phyloP scores from a whole-genome alignment of 2,888 invertebrate genomes.

The Baccha elongata region DNA sequence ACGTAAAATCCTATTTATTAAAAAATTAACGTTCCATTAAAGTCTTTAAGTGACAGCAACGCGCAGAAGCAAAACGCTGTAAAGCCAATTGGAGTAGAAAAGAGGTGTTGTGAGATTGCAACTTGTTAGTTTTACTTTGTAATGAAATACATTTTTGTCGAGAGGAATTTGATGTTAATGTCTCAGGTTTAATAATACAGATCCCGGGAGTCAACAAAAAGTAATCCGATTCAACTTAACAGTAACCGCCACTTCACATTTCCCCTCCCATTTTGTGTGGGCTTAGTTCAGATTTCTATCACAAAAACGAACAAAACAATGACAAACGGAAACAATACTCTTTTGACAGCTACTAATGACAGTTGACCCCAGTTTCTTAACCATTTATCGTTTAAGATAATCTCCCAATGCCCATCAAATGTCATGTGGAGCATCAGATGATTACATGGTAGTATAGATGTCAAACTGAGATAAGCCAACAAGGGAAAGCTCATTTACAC shows the following conservation, averaged over 20 bases:
- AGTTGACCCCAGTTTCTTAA: conserved; percentile 28
- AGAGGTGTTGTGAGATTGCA: conserved; percentile 5
- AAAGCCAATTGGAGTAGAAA: conserved; percentile 7
- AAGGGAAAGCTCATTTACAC: background rate
- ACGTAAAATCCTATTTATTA: conserved; percentile 63
- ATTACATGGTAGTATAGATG: background rate
- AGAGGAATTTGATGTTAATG: too few relatives aligned
- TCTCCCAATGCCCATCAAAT: conserved; percentile 31
- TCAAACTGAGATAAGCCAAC: background rate
- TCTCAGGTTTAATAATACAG: too few relatives aligned
- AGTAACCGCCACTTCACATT: too few relatives aligned
- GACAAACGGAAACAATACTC: background rate
- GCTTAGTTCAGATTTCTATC: too few relatives aligned
- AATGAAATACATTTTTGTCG: too few relatives aligned
- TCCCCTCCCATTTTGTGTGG: too few relatives aligned
- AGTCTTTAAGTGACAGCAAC: conserved; percentile 58
- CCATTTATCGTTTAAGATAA: conserved; percentile 22
- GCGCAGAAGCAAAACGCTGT: conserved; percentile 23
- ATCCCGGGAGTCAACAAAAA: too few relatives aligned
- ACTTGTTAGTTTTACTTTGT: conserved; percentile 29
- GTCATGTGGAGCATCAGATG: conserved; percentile 37
- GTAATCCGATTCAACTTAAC: too few relatives aligned
- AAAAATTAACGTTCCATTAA: conserved; percentile 71
- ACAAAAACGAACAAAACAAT: too few relatives aligned
- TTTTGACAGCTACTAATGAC: conserved; percentile 27